Evolutionary conservation across 1,140 invertebrate genomes (phyloP).

Genomic region (Zeugodacus cucurbitae): DNA sequence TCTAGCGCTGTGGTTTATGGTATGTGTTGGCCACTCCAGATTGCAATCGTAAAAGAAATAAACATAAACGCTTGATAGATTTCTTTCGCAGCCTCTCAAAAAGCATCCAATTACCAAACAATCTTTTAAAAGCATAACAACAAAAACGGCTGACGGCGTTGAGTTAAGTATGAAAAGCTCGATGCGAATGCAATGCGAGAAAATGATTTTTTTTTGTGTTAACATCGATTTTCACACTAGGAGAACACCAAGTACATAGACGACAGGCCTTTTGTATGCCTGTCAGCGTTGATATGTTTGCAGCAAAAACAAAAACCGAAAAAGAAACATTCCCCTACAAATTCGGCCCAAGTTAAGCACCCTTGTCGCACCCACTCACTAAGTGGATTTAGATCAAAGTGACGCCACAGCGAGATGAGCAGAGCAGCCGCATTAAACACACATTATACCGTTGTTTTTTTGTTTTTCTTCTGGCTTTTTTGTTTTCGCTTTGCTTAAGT

Average conservation of each 20-base stretch:
- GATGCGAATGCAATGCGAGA: not conserved
- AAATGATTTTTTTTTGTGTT: not conserved
- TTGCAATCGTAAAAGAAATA: too few relatives aligned
- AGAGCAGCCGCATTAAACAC: not conserved
- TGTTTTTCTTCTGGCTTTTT: not conserved
- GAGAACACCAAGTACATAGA: not conserved
- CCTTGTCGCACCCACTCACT: not conserved
- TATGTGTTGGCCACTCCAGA: too few relatives aligned
- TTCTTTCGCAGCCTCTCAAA: not conserved
- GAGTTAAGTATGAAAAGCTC: too few relatives aligned
- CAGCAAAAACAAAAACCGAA: not conserved
- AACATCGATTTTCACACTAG: not conserved
- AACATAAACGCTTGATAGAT: not conserved
- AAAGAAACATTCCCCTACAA: not conserved
- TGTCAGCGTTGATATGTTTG: not conserved
- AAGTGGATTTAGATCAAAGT: not conserved
- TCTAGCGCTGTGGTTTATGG: too few relatives aligned
- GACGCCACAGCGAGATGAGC: not conserved
- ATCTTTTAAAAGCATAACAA: not conserved
- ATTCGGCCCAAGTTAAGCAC: not conserved
- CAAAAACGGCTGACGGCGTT: not conserved
- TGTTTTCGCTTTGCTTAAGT: not conserved
- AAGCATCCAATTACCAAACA: constrained; percentile 17
- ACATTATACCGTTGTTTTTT: not conserved
- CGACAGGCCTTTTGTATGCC: not conserved